Evolutionary conservation across 1,140 invertebrate species (phyloP).

Genomic region (Euura saliciscinereae): DNA sequence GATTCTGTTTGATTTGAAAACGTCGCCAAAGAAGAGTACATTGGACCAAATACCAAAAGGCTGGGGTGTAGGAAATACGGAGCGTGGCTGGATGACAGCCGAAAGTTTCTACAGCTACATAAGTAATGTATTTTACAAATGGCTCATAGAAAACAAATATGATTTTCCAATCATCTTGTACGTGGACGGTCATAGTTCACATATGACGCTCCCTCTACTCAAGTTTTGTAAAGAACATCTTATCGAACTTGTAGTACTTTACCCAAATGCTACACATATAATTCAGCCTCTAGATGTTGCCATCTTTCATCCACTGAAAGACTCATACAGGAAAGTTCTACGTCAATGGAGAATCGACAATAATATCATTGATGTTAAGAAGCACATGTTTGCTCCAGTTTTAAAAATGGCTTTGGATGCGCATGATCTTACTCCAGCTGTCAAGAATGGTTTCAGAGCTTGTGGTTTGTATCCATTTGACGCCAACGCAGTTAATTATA

Average conservation of each 20-base stretch:
- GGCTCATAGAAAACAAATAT: slow-evolving; percentile 19
- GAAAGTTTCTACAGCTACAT: slow-evolving; percentile 19
- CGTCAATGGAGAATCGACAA: slow-evolving; percentile 27
- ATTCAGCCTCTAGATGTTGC: slow-evolving; percentile 49
- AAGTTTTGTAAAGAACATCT: slow-evolving; percentile 39
- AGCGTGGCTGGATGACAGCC: slow-evolving; percentile 13
- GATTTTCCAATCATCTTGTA: slow-evolving; percentile 29
- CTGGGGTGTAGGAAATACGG: slow-evolving; percentile 36
- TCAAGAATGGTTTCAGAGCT: slow-evolving; percentile 17
- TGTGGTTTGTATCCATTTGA: slow-evolving; percentile 23
- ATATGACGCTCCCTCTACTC: slow-evolving; percentile 32
- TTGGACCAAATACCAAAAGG: slow-evolving; percentile 36
- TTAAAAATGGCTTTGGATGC: slow-evolving; percentile 17
- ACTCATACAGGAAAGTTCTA: slow-evolving; percentile 37
- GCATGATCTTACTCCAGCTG: slow-evolving; percentile 15
- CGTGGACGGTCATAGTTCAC: slow-evolving; percentile 43
- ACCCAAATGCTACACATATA: slow-evolving; percentile 47
- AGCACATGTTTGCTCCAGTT: slow-evolving; percentile 19
- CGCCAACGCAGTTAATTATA: slow-evolving; percentile 19
- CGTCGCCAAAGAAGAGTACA: slow-evolving; percentile 31
- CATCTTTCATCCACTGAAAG: slow-evolving; percentile 42
- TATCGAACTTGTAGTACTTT: slow-evolving; percentile 43
- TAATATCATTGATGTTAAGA: slow-evolving; percentile 17
- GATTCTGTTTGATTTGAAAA: slow-evolving; percentile 42
- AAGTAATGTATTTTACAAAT: slow-evolving; percentile 21